Conservation (phyloP, 2,113 vertebrate species). For the Romanogobio albipinnatus region DNA sequence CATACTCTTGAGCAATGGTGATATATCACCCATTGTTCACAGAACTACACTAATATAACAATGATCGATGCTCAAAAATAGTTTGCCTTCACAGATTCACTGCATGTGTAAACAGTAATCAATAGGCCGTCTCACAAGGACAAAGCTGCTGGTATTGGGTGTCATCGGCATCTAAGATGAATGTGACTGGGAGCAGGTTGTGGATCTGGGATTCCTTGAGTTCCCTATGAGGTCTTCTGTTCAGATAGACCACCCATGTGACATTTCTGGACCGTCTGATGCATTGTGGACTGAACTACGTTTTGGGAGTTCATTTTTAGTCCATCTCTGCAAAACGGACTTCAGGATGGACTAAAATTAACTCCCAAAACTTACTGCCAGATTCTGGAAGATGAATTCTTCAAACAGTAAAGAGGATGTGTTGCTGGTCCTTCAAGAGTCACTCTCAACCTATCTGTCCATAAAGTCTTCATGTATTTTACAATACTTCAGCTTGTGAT, state of each 20-base stretch:
- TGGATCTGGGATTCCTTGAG: neutral
- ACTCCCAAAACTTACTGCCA: too few species aligned
- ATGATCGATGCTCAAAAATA: conserved; percentile 35
- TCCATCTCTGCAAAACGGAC: too few species aligned
- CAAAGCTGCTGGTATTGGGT: neutral
- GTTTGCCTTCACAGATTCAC: neutral
- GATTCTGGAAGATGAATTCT: too few species aligned
- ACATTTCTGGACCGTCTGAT: neutral
- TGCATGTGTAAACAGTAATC: neutral
- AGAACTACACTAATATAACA: conserved; percentile 11
- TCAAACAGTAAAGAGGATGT: too few species aligned
- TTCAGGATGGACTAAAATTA: too few species aligned
- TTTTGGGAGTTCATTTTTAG: too few species aligned
- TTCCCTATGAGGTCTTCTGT: neutral
- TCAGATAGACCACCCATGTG: neutral
- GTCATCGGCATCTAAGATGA: neutral
- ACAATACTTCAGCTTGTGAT: too few species aligned
- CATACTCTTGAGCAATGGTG: neutral
- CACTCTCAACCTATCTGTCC: too few species aligned
- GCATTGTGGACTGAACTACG: neutral
- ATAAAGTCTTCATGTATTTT: too few species aligned
- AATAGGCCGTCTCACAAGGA: neutral
- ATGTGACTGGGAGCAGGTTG: neutral
- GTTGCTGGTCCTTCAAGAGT: too few species aligned
- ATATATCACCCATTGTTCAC: conserved; percentile 6